Evolutionary conservation across 2,797 vertebrate genomes (phyloP).

Genomic region (Alfaro cultratus): DNA sequence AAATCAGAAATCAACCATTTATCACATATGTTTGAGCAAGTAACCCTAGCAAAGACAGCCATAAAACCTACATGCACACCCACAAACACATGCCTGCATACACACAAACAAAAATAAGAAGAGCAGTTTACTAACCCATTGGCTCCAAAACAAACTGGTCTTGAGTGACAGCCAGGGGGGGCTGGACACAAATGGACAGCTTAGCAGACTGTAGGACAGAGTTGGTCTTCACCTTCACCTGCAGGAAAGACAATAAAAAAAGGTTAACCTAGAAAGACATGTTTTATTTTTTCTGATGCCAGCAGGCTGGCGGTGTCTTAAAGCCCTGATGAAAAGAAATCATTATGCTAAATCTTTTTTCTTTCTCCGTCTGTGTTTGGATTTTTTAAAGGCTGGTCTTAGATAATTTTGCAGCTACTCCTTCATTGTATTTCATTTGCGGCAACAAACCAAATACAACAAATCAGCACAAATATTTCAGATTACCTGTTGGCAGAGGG

Average conservation of each 20-base stretch:
- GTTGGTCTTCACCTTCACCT: slow-evolving; percentile 86
- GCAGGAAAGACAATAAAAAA: slow-evolving; percentile 12
- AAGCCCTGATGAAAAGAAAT: background rate
- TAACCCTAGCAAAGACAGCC: background rate
- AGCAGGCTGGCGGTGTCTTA: background rate
- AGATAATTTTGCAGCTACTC: background rate
- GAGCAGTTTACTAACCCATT: slow-evolving; percentile 81
- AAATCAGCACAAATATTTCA: background rate
- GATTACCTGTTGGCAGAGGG: background rate
- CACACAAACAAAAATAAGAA: background rate
- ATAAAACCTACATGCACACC: background rate
- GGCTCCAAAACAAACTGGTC: slow-evolving; percentile 87
- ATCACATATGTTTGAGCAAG: background rate
- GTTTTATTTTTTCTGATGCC: background rate
- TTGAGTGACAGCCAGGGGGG: slow-evolving; percentile 86
- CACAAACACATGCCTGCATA: background rate
- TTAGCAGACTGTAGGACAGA: slow-evolving; percentile 76
- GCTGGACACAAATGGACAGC: slow-evolving; percentile 85
- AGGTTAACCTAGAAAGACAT: background rate
- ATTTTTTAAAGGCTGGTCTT: background rate
- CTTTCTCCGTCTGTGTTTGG: background rate
- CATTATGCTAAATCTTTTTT: background rate
- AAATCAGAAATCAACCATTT: background rate
- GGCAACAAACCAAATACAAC: background rate
- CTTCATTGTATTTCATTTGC: background rate